Evolutionary conservation across 2,797 vertebrate species (phyloP).

Genomic region (Jordanella pulchra): DNA sequence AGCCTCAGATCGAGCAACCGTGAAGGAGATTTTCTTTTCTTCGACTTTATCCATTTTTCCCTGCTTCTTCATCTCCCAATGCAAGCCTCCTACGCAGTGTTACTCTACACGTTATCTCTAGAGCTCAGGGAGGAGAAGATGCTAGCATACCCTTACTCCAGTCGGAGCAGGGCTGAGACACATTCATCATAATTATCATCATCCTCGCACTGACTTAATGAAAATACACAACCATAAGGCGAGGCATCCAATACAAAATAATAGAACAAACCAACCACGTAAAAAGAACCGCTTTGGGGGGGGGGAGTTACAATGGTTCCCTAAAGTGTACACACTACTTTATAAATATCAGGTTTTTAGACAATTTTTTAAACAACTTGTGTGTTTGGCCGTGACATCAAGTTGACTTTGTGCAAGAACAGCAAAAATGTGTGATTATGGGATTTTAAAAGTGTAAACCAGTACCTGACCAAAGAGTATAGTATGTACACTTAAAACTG

Average conservation of each 20-base stretch:
- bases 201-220: conserved; percentile 59
- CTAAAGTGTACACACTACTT: background rate
- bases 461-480: no score
- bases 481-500: no score
- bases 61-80: conserved; percentile 15
- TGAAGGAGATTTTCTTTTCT: conserved; percentile 53
- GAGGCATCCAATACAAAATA: conserved; percentile 59
- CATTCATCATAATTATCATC: conserved; percentile 67
- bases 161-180: conserved; percentile 55
- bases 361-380: no score
- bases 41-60: conserved; percentile 10
- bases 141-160: conserved; percentile 64
- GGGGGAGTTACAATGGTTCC: conserved; percentile 38
- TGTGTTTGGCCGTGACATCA: no score
- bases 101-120: conserved; percentile 58
- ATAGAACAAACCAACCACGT: conserved; percentile 51
- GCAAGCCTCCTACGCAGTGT: conserved; percentile 65
- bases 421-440: no score
- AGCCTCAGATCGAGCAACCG: conserved; percentile 41
- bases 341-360: background rate
- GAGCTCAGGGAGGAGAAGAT: conserved; percentile 64
- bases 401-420: no score
- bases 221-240: conserved; percentile 56
- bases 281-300: conserved; percentile 55
- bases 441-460: no score